Evolutionary conservation across 92 coral and sea anemone species (phyloP), one percentile per base, ranked within the genome.

Genomic region (Paragorgia papillata): DNA sequence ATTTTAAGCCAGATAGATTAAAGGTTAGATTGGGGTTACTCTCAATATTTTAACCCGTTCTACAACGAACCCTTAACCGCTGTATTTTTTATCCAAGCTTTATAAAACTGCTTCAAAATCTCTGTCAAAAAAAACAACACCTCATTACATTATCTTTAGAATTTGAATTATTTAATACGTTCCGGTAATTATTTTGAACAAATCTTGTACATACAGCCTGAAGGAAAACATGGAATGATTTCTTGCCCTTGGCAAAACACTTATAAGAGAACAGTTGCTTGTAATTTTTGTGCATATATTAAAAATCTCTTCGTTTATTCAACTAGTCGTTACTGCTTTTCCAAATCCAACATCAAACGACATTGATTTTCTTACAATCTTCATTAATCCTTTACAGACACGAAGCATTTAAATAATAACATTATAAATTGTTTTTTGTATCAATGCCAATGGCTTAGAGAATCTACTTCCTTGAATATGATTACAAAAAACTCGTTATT

Each of bases 111-210:
- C 61, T 55, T 17, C 24, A 10, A 21, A 27, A 12, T 8, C 25
- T 13, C 34, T 13, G 64, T 32, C 19, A 58, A 21, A 58, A 58
- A 58, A 34, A 31, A 4, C 6, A 27, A 25, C 2, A 58, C 64
- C 29, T 55, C 54, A 64, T 64, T 64, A 64, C 28, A 64, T 18
- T 20, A 64, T 37, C 71, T 9, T 15, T 8, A 64, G 54, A 64
- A 64, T 64, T 64, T 64, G n/a, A 64, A 64, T 64, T 37, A 64
- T 40, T 64, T 46, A 46, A 46, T 46, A 46, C n/a, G 53, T 46
- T 46, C 53, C 53, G 53, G 71, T 35, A 64, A 64, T 64, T 64
- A 46, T 15, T 37, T 46, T 46, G 7, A 46, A 10, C 48, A 32
- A 21, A 58, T 12, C 17, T 62, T 41, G 44, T 0, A 46, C 68